A percentile compares a stretch with the other conserved stretches of the same genome.
Conservation (phyloP, 1,140 invertebrate species). For the Pteromalus puparum region DNA sequence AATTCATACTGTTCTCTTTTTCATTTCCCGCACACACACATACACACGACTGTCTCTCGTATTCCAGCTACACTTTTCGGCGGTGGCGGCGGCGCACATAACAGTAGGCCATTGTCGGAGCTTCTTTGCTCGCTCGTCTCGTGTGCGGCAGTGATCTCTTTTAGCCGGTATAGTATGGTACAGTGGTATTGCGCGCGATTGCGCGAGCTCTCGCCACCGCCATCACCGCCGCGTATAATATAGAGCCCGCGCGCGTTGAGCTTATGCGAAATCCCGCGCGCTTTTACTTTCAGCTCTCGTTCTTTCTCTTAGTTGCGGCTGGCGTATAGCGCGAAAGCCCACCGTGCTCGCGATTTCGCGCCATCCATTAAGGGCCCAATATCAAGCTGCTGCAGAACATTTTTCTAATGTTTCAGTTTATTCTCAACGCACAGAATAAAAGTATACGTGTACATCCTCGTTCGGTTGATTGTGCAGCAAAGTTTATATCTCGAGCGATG, state of each 20-base stretch:
- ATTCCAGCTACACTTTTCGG: not conserved
- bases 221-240: conserved; percentile 13
- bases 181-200: not conserved
- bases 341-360: conserved; percentile 57
- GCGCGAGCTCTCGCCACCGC: too few relatives aligned
- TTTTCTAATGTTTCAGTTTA: too few relatives aligned
- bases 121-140: not conserved
- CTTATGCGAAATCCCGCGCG: conserved; percentile 70
- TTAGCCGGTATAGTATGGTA: not conserved
- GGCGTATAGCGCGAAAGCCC: conserved; percentile 53
- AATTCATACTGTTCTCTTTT: conserved; percentile 11
- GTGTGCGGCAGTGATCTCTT: not conserved
- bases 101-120: not conserved
- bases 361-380: conserved; percentile 71
- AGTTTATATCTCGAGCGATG: not conserved
- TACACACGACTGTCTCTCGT: not conserved
- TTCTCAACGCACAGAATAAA: too few relatives aligned
- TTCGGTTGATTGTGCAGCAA: not conserved
- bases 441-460: not conserved
- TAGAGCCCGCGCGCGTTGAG: conserved; percentile 58
- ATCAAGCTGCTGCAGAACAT: conserved; percentile 58
- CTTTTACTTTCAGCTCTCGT: conserved; percentile 65
- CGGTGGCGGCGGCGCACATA: not conserved
- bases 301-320: conserved; percentile 42
- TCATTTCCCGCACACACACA: not conserved